Evolutionary conservation across 2,888 invertebrate species (phyloP), one percentile per base, ranked within the genome.

Genomic region (Aleiodes alternator): DNA sequence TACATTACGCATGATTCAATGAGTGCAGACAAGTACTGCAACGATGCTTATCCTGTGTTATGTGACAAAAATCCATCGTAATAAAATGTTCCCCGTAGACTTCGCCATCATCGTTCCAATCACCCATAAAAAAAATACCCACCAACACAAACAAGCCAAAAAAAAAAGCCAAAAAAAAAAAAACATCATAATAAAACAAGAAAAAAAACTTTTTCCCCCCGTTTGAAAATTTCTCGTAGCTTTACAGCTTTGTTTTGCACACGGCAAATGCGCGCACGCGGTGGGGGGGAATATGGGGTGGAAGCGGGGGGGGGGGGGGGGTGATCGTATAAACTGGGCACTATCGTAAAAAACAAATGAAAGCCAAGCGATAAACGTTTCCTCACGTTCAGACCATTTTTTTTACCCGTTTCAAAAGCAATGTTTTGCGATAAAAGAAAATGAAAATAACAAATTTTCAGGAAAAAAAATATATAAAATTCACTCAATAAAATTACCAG

Each of bases 211-310:
- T 56, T 53, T 34, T 6, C 4, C 50, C 48, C 51, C 69, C 64
- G 57, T 64, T 50, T 69, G 64, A 79, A 75, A 75, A 79, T 78
- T 78, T 79, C 38, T 14, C 71, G 70, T 70, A 72, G 73, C 75
- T 76, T 78, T 76, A 79, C 69, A 69, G 75, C 78, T 78, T 75
- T 79, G 75, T 79, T 79, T 79, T 79, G 75, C 71, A 77, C 76
- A 79, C 55, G 64, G 70, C 55, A 50, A 34, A 57, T 75, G 73
- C 70, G 23, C 23, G 23, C 23, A 23, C 23, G 23, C 23, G 23
- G 23, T 1, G 23, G 23, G 2, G 23, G 2, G 23, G 23, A 23
- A 23, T 23, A 23, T 23, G 2, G 23, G 23, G 2, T 23, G 2
- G 23, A 2, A 23, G 23, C 1, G 23, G 23, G 23, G 23, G 5